phyloP scores from a whole-genome alignment of 2,888 invertebrate species.

The Liposcelis brunnea region DNA sequence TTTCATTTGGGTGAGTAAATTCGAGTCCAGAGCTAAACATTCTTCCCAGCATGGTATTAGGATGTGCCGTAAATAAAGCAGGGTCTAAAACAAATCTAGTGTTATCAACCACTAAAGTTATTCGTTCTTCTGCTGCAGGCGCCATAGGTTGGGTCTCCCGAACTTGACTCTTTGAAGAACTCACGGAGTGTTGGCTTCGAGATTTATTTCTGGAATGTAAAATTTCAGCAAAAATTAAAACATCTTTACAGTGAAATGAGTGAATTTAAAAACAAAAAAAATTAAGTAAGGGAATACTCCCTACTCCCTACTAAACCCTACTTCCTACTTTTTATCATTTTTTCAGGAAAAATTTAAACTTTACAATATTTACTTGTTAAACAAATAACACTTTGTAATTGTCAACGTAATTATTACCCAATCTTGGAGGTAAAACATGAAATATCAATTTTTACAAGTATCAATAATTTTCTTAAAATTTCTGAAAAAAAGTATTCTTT shows the following conservation, averaged over 20 bases:
- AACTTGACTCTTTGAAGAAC: not conserved
- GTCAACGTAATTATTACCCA: too few species aligned
- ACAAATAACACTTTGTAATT: too few species aligned
- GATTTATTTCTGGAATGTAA: not conserved
- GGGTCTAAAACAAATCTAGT: slow-evolving; percentile 89
- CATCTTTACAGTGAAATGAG: not conserved
- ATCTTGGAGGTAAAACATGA: too few species aligned
- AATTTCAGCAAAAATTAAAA: not conserved
- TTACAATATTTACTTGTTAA: not conserved
- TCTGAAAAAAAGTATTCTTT: too few species aligned
- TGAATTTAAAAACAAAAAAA: not conserved
- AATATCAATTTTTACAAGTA: not conserved
- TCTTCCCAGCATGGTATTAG: slow-evolving; percentile 96
- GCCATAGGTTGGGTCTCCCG: slow-evolving; percentile 20
- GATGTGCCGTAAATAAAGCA: slow-evolving; percentile 80
- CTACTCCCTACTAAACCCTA: not conserved
- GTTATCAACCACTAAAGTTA: slow-evolving; percentile 91
- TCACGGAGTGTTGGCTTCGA: slow-evolving; percentile 3
- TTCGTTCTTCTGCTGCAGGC: slow-evolving; percentile 46
- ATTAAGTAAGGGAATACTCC: not conserved
- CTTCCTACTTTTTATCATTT: not conserved
- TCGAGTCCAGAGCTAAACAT: slow-evolving; percentile 91
- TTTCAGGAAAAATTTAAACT: not conserved
- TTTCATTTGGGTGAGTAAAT: slow-evolving; percentile 85
- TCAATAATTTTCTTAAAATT: not conserved